Percentiles rank a stretch among this genome's conserved stretches.
Evolutionary conservation across 2,888 invertebrate genomes (phyloP).

Genomic region (Andrena fulva): DNA sequence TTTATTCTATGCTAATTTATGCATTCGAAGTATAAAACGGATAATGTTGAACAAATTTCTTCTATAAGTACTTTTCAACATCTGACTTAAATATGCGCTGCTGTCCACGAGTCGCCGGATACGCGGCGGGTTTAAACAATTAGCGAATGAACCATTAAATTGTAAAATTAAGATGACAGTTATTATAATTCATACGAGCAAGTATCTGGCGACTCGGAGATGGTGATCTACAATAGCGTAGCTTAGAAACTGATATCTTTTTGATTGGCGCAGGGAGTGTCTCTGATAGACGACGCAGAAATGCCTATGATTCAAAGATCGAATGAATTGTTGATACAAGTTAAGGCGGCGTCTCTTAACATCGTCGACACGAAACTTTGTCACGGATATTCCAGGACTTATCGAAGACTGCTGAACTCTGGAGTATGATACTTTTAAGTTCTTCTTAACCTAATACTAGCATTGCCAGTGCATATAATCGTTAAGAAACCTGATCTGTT

Average conservation of each 20-base stretch:
- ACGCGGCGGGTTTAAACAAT: no score
- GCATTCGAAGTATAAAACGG: background rate
- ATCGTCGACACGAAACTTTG: slow-evolving; percentile 87
- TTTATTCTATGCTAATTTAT: background rate
- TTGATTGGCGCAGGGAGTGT: slow-evolving; percentile 84
- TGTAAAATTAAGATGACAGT: no score
- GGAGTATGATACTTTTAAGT: slow-evolving; percentile 74
- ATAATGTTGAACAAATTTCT: background rate
- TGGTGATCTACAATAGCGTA: background rate
- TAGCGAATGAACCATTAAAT: no score
- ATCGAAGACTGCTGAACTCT: slow-evolving; percentile 84
- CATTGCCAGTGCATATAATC: background rate
- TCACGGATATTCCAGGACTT: slow-evolving; percentile 86
- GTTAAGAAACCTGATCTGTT: slow-evolving; percentile 21
- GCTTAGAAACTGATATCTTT: slow-evolving; percentile 12
- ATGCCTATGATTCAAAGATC: slow-evolving; percentile 86
- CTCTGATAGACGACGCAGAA: slow-evolving; percentile 86
- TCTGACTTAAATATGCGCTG: background rate
- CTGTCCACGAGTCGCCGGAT: no score
- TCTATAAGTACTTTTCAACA: background rate
- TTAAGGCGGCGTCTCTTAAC: slow-evolving; percentile 88
- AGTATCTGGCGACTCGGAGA: no score
- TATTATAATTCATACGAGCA: no score
- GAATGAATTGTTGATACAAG: slow-evolving; percentile 87
- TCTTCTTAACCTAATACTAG: slow-evolving; percentile 9